Percentiles rank a stretch among this genome's conserved stretches.
Evolutionary conservation across 2,797 vertebrate species (phyloP).

Genomic region (Melanotaenia parkinsoni): DNA sequence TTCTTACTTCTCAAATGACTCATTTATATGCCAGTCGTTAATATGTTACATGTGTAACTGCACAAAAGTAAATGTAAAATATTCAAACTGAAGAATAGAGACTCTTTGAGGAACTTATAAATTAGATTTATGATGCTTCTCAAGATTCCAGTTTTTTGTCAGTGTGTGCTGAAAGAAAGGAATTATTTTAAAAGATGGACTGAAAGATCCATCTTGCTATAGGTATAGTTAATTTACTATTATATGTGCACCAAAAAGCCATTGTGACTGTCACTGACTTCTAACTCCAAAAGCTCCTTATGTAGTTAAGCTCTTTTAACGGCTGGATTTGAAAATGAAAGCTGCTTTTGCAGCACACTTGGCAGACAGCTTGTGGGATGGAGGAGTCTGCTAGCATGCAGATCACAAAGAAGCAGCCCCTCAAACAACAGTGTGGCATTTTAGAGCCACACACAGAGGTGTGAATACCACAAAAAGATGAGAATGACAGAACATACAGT

Average conservation of each 20-base stretch:
- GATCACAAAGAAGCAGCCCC: conserved; percentile 25
- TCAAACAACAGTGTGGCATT: conserved; percentile 30
- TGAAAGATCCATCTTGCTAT: conserved; percentile 1
- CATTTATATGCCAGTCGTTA: not conserved
- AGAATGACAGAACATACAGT: conserved; percentile 10
- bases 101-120: not conserved
- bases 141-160: not conserved
- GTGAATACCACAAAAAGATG: conserved; percentile 20
- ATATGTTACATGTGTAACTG: not conserved
- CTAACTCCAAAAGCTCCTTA: conserved; percentile 58
- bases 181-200: not conserved
- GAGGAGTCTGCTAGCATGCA: conserved; percentile 18
- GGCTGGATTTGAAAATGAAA: conserved; percentile 65
- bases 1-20: not conserved
- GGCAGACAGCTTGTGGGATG: conserved; percentile 31
- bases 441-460: conserved; percentile 38
- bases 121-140: not conserved
- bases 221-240: conserved; percentile 14
- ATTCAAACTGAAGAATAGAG: not conserved
- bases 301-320: conserved; percentile 67
- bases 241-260: conserved; percentile 41
- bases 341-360: conserved; percentile 50
- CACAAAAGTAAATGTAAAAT: not conserved
- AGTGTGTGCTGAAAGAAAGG: not conserved
- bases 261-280: conserved; percentile 42